phyloP scores from a whole-genome alignment of 23 tunicate species.

The Botrylloides violaceus region DNA sequence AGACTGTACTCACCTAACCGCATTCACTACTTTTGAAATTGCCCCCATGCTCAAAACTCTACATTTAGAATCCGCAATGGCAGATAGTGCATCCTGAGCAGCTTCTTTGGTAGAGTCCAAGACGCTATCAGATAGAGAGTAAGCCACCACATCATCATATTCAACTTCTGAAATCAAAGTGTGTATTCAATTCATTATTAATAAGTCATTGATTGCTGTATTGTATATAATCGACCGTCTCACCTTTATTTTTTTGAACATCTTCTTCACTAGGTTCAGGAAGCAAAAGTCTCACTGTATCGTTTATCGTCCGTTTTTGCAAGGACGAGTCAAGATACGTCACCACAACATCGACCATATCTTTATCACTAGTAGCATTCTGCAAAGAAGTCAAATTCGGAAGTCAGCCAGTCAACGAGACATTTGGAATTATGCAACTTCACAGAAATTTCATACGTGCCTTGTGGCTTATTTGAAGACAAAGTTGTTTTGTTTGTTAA shows the following conservation, averaged over 20 bases:
- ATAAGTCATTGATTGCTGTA: too few species aligned
- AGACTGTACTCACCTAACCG: neutral
- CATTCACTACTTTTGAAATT: neutral
- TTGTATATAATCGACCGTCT: too few species aligned
- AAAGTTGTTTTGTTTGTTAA: too few species aligned
- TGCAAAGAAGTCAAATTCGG: neutral
- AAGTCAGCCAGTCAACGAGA: too few species aligned
- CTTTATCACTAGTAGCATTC: slow-evolving; percentile 31
- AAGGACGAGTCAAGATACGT: slow-evolving; percentile 37
- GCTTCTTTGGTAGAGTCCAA: slow-evolving; percentile 20
- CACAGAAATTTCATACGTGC: too few species aligned
- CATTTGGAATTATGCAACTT: too few species aligned
- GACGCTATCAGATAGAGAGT: neutral
- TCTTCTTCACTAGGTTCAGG: slow-evolving; percentile 16
- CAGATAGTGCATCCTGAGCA: slow-evolving; percentile 35
- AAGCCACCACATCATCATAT: slow-evolving; percentile 25
- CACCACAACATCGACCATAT: slow-evolving; percentile 31
- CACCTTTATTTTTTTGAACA: neutral
- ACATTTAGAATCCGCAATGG: slow-evolving; percentile 26
- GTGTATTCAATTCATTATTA: too few species aligned
- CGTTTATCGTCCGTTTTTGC: slow-evolving; percentile 16
- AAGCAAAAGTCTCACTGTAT: slow-evolving; percentile 27
- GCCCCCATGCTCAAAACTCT: slow-evolving; percentile 19
- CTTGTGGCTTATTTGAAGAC: too few species aligned
- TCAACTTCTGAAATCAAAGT: too few species aligned